phyloP scores from a whole-genome alignment of 2,113 vertebrate genomes.

The Bothrops jararaca region DNA sequence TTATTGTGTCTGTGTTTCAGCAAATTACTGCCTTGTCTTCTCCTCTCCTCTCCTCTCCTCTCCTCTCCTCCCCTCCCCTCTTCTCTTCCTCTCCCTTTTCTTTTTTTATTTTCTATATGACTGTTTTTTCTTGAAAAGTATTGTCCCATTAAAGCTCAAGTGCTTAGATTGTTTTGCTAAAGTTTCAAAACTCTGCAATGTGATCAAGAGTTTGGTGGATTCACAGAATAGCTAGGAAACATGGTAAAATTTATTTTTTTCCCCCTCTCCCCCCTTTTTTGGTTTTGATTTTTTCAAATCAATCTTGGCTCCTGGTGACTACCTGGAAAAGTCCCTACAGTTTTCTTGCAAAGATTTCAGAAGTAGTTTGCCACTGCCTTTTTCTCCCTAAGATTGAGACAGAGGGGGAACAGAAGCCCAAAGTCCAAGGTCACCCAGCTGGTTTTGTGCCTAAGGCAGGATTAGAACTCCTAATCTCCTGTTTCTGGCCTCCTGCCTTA shows the following conservation, averaged over 20 bases:
- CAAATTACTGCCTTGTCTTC: neutral
- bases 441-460: neutral
- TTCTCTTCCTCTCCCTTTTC: neutral
- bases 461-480: neutral
- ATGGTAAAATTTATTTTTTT: neutral
- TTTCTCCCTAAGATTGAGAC: neutral
- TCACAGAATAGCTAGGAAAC: neutral
- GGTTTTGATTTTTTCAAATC: too few relatives aligned
- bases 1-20: neutral
- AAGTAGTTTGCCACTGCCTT: neutral
- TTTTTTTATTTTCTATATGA: neutral
- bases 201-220: neutral
- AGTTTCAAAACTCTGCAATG: neutral
- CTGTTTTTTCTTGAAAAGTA: neutral
- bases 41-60: neutral
- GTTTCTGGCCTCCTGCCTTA: neutral
- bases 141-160: neutral
- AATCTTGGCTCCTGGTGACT: neutral
- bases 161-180: neutral
- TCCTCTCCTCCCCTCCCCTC: too few relatives aligned
- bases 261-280: neutral
- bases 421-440: neutral
- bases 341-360: neutral
- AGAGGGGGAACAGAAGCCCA: neutral
- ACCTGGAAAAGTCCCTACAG: neutral